Conservation (phyloP, 2,797 vertebrate genomes). For the Borostomias antarcticus region DNA sequence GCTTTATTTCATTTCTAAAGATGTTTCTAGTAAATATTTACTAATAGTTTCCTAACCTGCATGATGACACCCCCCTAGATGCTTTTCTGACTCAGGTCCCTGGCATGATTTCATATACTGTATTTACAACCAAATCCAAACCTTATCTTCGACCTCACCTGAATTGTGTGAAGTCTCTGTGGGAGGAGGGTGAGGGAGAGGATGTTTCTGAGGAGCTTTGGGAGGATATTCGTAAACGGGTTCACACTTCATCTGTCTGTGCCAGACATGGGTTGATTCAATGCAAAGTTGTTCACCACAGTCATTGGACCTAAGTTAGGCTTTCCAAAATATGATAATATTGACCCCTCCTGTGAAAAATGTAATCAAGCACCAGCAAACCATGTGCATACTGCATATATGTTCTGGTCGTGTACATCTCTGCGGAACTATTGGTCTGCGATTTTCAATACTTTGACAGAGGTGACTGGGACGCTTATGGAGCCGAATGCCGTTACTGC, state of each 20-base stretch:
- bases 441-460: too few relatives aligned
- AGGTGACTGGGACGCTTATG: too few relatives aligned
- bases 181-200: constrained; percentile 19
- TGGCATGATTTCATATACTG: background rate
- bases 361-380: constrained; percentile 16
- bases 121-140: background rate
- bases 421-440: too few relatives aligned
- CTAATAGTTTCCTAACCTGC: background rate
- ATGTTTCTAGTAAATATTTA: background rate
- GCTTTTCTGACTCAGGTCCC: background rate
- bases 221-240: background rate
- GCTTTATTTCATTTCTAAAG: too few relatives aligned
- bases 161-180: constrained; percentile 1
- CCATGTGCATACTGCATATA: too few relatives aligned
- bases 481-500: too few relatives aligned
- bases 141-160: background rate
- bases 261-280: constrained; percentile 16
- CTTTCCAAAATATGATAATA: constrained; percentile 14
- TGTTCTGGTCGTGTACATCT: constrained; percentile 34
- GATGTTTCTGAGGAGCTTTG: constrained; percentile 8
- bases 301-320: constrained; percentile 23
- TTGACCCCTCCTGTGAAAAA: constrained; percentile 9
- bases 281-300: constrained; percentile 17
- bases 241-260: too few relatives aligned
- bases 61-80: background rate